A percentile compares a stretch with the other conserved stretches of the same genome.
phyloP scores from a whole-genome alignment of 2,888 invertebrate species.

The Agelastica alni region DNA sequence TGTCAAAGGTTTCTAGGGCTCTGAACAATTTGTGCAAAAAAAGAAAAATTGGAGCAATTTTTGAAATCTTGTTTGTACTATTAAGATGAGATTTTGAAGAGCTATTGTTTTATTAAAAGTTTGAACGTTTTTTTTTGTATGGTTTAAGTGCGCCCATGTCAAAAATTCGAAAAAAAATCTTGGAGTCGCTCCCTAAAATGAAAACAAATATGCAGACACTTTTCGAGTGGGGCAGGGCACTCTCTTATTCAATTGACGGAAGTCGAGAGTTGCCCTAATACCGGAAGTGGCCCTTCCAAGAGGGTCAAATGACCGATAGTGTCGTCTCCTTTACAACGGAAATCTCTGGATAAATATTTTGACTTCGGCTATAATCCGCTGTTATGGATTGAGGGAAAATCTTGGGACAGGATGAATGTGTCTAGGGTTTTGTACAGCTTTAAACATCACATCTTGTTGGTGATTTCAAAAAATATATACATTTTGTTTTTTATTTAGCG shows the following conservation, averaged over 20 bases:
- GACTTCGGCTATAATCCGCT: conserved; percentile 22
- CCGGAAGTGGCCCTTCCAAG: conserved; percentile 44
- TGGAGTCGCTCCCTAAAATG: conserved; percentile 50
- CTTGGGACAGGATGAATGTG: too few relatives aligned
- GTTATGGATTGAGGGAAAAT: conserved; percentile 11
- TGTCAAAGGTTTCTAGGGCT: too few relatives aligned
- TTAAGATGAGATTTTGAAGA: too few relatives aligned
- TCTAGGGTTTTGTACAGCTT: too few relatives aligned
- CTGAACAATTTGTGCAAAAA: too few relatives aligned
- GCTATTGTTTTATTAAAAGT: too few relatives aligned
- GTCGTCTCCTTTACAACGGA: conserved; percentile 40
- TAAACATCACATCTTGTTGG: too few relatives aligned
- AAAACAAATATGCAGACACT: conserved; percentile 56
- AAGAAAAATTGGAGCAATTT: too few relatives aligned
- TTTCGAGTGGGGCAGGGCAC: conserved; percentile 41
- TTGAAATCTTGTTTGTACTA: too few relatives aligned
- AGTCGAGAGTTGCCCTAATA: conserved; percentile 45
- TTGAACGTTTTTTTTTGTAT: too few relatives aligned
- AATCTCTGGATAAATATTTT: conserved; percentile 49
- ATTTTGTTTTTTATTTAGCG: too few relatives aligned
- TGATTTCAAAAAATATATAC: too few relatives aligned
- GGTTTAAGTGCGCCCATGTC: background rate
- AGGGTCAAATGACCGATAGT: conserved; percentile 49
- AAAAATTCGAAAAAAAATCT: conserved; percentile 22
- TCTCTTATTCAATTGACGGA: conserved; percentile 51